phyloP scores from a whole-genome alignment of 2,113 vertebrate species.

The Seriola dumerili region DNA sequence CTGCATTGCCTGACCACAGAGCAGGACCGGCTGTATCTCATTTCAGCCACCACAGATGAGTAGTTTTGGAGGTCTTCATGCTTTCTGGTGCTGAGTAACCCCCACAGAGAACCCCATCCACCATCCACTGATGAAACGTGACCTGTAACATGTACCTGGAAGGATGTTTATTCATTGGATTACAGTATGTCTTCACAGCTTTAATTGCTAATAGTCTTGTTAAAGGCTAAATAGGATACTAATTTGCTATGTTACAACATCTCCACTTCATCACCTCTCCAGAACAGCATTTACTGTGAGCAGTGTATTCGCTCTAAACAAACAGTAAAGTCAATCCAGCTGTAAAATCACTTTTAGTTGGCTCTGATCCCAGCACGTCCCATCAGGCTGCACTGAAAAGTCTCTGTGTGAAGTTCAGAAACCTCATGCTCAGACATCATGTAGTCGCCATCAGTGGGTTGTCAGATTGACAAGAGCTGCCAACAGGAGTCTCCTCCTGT shows the following conservation, averaged over 20 bases:
- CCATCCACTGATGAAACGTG: conserved; percentile 9
- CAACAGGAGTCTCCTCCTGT: conserved; percentile 42
- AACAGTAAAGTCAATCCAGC: conserved; percentile 5
- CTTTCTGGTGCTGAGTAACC: conserved; percentile 21
- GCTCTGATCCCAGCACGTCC: conserved; percentile 4
- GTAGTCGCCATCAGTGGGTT: conserved; percentile 44
- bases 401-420: conserved; percentile 39
- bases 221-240: not conserved
- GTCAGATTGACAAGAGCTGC: conserved; percentile 59
- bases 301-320: conserved; percentile 1
- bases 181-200: not conserved
- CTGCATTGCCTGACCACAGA: conserved; percentile 27
- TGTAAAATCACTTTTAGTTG: conserved; percentile 27
- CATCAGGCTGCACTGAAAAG: conserved; percentile 14
- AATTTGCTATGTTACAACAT: not conserved
- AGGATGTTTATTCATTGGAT: rapidly evolving
- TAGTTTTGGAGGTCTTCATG: conserved; percentile 5
- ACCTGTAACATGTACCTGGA: not conserved
- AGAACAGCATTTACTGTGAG: not conserved
- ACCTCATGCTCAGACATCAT: conserved; percentile 32
- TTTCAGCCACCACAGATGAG: not conserved
- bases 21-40: not conserved
- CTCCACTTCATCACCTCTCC: not conserved
- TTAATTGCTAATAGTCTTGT: not conserved
- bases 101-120: not conserved